Percentiles rank a stretch among this genome's conserved stretches.
phyloP scores from a whole-genome alignment of 2,113 vertebrate species.

The Misgurnus anguillicaudatus region DNA sequence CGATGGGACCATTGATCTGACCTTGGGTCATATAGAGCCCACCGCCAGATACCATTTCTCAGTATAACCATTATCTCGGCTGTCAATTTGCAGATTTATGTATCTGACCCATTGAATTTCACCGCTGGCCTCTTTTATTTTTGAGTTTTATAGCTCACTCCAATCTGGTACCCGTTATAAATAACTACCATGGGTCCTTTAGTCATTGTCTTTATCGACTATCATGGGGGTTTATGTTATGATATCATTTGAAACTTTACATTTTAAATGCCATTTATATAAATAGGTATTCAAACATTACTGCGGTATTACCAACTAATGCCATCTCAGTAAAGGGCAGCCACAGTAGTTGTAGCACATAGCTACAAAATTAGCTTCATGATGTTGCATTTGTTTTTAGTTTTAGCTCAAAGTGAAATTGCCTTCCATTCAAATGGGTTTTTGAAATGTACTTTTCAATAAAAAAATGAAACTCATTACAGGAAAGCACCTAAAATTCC shows the following conservation, averaged over 20 bases:
- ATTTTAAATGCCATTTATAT: too few relatives aligned
- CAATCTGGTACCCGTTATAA: not conserved
- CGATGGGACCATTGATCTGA: not conserved
- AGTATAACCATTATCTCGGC: not conserved
- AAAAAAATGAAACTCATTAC: not conserved
- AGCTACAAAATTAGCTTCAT: not conserved
- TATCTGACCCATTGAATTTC: not conserved
- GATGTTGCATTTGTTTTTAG: not conserved
- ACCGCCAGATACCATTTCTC: not conserved
- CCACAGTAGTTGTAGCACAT: not conserved
- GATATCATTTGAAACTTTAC: too few relatives aligned
- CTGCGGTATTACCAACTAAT: too few relatives aligned
- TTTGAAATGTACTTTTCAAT: not conserved
- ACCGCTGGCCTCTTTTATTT: not conserved
- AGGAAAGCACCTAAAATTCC: not conserved
- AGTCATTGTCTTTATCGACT: too few relatives aligned
- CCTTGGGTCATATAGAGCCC: not conserved
- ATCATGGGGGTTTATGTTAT: too few relatives aligned
- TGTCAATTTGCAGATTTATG: not conserved
- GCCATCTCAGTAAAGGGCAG: too few relatives aligned
- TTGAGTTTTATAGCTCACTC: not conserved
- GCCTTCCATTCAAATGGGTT: not conserved
- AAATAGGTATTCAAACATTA: too few relatives aligned
- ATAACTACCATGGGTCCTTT: not conserved
- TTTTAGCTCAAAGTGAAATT: not conserved